Conservation (phyloP, 2,113 vertebrate genomes). For the Pogonocichla stellata region DNA sequence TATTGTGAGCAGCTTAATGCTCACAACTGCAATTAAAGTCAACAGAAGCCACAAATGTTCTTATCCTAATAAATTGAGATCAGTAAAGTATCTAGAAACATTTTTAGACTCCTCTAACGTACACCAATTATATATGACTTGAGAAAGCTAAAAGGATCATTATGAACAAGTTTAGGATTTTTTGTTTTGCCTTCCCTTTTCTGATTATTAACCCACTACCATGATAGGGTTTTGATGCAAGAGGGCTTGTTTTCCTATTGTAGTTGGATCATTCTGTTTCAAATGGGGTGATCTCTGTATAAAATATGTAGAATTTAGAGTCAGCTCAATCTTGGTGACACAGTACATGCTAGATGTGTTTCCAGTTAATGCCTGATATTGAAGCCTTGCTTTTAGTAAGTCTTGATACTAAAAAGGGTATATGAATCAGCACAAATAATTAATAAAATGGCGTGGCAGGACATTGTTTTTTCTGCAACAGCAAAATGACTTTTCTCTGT, state of each 20-base stretch:
- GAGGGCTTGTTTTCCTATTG: neutral
- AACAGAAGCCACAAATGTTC: neutral
- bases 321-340: neutral
- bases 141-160: neutral
- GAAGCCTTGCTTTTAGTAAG: neutral
- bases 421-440: neutral
- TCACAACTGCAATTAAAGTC: neutral
- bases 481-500: neutral
- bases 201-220: neutral
- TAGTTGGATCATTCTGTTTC: neutral
- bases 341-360: fast-evolving
- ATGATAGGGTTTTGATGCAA: neutral
- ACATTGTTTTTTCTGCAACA: neutral
- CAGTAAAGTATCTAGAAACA: neutral
- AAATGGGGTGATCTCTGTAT: neutral
- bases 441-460: neutral
- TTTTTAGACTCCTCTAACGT: neutral
- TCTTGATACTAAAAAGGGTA: neutral
- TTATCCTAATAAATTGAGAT: neutral
- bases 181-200: neutral
- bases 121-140: neutral
- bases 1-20: neutral
- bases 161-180: neutral
- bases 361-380: neutral
- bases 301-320: neutral